Base-by-base conservation (phyloP, 2,888 invertebrate genomes). In the Drosophila mettleri region DNA sequence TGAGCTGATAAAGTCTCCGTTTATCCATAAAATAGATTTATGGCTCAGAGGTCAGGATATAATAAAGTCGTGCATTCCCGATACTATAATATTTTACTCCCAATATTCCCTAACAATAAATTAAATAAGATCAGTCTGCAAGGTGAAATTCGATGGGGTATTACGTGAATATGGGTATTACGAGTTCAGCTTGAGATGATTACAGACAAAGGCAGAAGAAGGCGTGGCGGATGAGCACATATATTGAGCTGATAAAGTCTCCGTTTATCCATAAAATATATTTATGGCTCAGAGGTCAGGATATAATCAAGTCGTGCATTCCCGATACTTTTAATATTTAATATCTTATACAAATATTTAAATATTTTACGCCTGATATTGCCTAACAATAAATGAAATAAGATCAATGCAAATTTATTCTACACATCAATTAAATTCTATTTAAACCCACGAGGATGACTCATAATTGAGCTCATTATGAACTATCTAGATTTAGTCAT, bases 51-150 rank as follows among this genome's bases (percentile, higher is more conserved):
- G 18, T 38, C 18, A 3, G 38, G 18, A 18, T 10, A 38, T 38
- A 38, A 0, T 0, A 20, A 1, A 20, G 39, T 39, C 20, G 7
- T 20, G 3, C 14, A 20, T 7, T 20, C 2, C 14, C 39, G 5
- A 20, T 2, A 7, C 14, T 16, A 0, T 8, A 34, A n/a, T n/a
- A 34, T 8, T n/a, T 36, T 16, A 10, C 1, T 1, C 9, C 3
- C 9, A 4, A 10, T 38, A 18, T 10, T 18, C 18, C 10, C 18
- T 38, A 16, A 8, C 16, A n/a, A 36, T 8, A 36, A 36, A 16
- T 16, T 8, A 9, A 9, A 36, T 16, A 0, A 8, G 36, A 36
- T 36, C 16, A 99, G 93, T 99, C 99, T 98, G 93, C 3, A 69
- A 74, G 24, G 0, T 18, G 48, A 12, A 27, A 6, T 8, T 10